These are phyloP conservation scores for Chiloscyllium punctatum DNA, from an alignment of 2,797 vertebrate genomes.

Conservation along the genomic window DNA sequence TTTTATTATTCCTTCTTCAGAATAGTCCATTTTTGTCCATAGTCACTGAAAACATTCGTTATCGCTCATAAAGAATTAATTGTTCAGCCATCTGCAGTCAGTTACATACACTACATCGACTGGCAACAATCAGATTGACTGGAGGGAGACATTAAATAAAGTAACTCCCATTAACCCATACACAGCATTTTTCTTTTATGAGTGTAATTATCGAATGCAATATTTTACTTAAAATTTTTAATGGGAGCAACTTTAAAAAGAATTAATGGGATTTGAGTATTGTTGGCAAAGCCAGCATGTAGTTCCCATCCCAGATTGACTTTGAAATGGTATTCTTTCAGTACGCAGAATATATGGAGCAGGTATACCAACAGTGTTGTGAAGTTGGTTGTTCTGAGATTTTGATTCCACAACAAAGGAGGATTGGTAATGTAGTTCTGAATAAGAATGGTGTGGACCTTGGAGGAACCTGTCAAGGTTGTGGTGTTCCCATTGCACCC, in stretches of 20 bases:
- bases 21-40: background rate
- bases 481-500: background rate
- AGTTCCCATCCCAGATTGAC: background rate
- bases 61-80: background rate
- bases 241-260: background rate
- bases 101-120: background rate
- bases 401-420: background rate
- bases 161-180: background rate
- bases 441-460: background rate
- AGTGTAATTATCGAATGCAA: background rate
- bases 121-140: background rate
- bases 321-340: background rate
- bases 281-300: background rate
- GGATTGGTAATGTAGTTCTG: too few relatives aligned
- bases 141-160: constrained; percentile 14
- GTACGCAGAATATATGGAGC: too few relatives aligned
- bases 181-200: background rate
- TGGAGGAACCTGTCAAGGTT: background rate
- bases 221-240: background rate
- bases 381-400: background rate
- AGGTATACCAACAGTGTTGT: background rate
- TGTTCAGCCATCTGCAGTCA: constrained; percentile 11
- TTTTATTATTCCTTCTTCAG: background rate
- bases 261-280: background rate
- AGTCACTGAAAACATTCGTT: background rate